These are phyloP conservation scores for Etheostoma perlongum DNA, from an alignment of 2,797 vertebrate species.

Conservation along the genomic window DNA sequence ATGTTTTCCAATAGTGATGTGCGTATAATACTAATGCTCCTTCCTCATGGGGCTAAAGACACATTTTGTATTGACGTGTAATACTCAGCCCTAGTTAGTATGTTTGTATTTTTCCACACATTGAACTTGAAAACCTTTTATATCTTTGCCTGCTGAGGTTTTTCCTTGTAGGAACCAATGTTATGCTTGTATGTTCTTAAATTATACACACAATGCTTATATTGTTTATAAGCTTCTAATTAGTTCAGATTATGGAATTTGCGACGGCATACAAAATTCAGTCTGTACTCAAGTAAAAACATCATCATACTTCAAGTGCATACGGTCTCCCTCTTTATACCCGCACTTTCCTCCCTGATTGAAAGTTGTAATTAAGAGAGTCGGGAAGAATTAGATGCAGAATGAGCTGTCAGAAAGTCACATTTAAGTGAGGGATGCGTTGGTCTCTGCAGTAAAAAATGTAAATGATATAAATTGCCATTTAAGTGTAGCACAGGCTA, in stretches of 20 bases:
- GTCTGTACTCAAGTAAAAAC: constrained; percentile 40
- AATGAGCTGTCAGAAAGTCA: constrained; percentile 99
- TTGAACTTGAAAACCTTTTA: constrained; percentile 6
- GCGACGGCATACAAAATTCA: constrained; percentile 15
- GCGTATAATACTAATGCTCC: background rate
- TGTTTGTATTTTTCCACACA: constrained; percentile 1
- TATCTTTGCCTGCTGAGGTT: constrained; percentile 14
- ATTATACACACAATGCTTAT: constrained; percentile 9
- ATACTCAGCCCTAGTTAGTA: background rate
- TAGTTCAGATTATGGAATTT: constrained; percentile 72
- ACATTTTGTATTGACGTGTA: background rate
- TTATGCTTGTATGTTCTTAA: background rate
- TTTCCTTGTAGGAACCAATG: background rate
- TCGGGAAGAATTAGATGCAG: constrained; percentile 92
- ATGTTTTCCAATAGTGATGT: background rate
- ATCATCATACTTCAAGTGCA: constrained; percentile 39
- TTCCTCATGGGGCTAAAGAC: background rate
- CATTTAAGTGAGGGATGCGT: constrained; percentile 99
- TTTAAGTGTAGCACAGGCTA: constrained; percentile 98
- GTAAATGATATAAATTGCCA: constrained; percentile 99
- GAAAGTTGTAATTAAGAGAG: constrained; percentile 99
- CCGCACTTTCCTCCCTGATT: constrained; percentile 80
- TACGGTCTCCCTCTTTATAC: constrained; percentile 30
- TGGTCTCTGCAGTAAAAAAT: constrained; percentile 92
- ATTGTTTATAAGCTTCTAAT: constrained; percentile 44